These are phyloP conservation scores for Clunio marinus DNA, from an alignment of 2,888 invertebrate genomes.

Conservation along the genomic window DNA sequence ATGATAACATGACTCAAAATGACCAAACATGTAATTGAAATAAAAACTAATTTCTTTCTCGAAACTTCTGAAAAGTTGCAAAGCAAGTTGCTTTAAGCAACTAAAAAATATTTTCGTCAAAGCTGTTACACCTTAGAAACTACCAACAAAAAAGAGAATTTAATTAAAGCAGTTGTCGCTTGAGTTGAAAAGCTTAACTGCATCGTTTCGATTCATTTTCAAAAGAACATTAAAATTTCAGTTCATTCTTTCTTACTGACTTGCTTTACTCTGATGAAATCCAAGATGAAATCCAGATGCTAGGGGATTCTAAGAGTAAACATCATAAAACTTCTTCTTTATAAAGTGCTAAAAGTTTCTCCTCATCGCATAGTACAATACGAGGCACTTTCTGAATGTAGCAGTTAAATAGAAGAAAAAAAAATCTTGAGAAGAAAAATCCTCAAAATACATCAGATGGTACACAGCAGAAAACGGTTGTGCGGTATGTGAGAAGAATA, in stretches of 20 bases:
- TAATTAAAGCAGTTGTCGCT: constrained; percentile 11
- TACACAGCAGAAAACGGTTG: background rate
- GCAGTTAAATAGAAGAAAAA: background rate
- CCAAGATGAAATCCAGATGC: background rate
- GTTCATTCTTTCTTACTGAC: background rate
- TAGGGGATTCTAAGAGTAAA: constrained; percentile 21
- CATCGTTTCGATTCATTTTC: background rate
- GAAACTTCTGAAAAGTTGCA: too few species aligned
- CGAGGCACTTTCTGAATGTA: constrained; percentile 6
- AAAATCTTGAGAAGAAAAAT: background rate
- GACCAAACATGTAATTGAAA: background rate
- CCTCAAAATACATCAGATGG: constrained; percentile 37
- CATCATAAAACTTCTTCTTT: constrained; percentile 38
- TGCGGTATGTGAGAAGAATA: constrained; percentile 31
- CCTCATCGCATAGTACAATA: constrained; percentile 20
- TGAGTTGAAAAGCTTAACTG: background rate
- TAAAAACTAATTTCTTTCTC: too few species aligned
- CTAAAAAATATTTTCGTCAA: too few species aligned
- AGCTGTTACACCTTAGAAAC: too few species aligned
- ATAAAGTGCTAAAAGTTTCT: constrained; percentile 39
- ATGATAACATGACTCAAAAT: background rate
- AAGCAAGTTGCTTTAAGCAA: too few species aligned
- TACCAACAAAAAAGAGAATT: background rate
- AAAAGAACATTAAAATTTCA: background rate
- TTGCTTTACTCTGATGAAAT: background rate